A percentile compares a stretch with the other conserved stretches of the same genome.
Evolutionary conservation across 2,888 invertebrate genomes (phyloP).

Genomic region (Reticulitermes lucifugus): DNA sequence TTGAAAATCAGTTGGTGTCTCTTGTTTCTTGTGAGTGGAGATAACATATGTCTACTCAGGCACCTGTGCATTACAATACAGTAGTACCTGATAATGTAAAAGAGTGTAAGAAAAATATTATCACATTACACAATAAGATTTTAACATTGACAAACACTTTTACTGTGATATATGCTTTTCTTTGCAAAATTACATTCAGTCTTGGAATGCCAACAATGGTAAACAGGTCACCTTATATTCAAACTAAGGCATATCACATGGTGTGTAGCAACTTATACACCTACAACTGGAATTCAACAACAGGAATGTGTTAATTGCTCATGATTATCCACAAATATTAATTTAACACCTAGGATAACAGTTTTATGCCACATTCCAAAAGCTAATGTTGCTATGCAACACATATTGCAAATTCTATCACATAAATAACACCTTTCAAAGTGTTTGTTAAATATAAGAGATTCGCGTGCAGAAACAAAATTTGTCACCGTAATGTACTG

Average conservation of each 20-base stretch:
- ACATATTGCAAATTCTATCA: not conserved
- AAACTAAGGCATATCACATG: slow-evolving; percentile 2
- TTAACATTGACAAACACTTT: not conserved
- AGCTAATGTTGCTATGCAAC: not conserved
- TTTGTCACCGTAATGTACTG: not conserved
- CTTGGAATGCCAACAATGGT: not conserved
- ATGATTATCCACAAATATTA: not conserved
- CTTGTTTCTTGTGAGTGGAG: not conserved
- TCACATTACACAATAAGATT: slow-evolving; percentile 12
- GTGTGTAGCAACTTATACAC: not conserved
- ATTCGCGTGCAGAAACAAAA: not conserved
- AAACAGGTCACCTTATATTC: not conserved
- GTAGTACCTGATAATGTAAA: not conserved
- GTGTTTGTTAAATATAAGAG: not conserved
- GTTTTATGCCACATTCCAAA: not conserved
- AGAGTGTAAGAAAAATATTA: slow-evolving; percentile 6
- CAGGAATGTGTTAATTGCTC: not conserved
- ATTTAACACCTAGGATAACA: not conserved
- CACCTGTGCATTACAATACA: not conserved
- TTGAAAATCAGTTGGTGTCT: no score
- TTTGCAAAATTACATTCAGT: slow-evolving; percentile 13
- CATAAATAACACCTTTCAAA: not conserved
- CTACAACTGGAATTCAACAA: not conserved
- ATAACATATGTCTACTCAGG: not conserved
- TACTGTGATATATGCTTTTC: slow-evolving; percentile 1